These are phyloP conservation scores for Avahi laniger DNA, from an alignment of 2,797 vertebrate genomes.

Conservation along the genomic window DNA sequence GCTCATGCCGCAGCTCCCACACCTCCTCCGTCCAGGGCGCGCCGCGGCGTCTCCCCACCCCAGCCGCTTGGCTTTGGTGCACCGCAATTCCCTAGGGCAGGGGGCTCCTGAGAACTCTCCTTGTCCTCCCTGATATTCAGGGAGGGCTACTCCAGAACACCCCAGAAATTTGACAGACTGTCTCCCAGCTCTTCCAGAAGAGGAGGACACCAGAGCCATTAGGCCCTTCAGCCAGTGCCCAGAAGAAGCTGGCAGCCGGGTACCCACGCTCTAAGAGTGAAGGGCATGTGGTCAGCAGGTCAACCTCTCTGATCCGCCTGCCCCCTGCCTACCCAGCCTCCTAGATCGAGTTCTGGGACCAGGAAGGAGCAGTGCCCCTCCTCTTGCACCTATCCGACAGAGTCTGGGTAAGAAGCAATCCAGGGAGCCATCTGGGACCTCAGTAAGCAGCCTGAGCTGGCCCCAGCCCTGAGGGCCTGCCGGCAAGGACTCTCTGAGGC, in stretches of 20 bases:
- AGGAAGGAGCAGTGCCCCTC: background rate
- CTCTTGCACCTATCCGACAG: background rate
- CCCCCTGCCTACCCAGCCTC: background rate
- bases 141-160: background rate
- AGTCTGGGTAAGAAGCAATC: background rate
- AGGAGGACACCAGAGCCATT: background rate
- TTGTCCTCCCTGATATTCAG: background rate
- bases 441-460: background rate
- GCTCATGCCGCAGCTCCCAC: background rate
- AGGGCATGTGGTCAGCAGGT: background rate
- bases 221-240: background rate
- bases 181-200: background rate
- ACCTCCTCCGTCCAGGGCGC: background rate
- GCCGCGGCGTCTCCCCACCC: background rate
- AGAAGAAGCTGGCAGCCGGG: background rate
- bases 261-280: background rate
- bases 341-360: background rate
- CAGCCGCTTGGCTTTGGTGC: background rate
- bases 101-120: background rate
- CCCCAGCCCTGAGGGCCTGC: background rate
- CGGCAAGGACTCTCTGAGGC: background rate
- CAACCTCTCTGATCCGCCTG: background rate
- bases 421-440: background rate
- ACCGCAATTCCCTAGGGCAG: background rate
- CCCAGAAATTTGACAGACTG: background rate